These are phyloP conservation scores for Rosalia funebris DNA, from an alignment of 2,888 invertebrate genomes.

Conservation along the genomic window DNA sequence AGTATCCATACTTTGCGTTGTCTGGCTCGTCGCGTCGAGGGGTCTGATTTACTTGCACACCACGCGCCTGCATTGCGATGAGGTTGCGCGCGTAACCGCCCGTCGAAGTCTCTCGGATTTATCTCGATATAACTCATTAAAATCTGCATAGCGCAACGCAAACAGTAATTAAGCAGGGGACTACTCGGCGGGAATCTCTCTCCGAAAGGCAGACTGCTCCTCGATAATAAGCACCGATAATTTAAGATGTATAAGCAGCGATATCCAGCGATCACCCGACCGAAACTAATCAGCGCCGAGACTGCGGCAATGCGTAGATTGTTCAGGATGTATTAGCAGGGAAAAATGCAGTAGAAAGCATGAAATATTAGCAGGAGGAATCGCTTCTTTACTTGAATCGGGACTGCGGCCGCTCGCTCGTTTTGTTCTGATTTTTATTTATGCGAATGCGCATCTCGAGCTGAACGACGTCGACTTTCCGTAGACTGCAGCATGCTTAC, in stretches of 20 bases:
- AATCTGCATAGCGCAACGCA: slow-evolving; percentile 46
- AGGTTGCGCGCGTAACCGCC: background rate
- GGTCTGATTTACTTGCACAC: too few species aligned
- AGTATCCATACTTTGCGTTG: background rate
- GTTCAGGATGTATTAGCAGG: slow-evolving; percentile 21
- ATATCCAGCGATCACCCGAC: slow-evolving; percentile 34
- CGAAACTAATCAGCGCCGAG: slow-evolving; percentile 35
- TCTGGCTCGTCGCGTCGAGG: too few species aligned
- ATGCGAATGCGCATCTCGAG: too few species aligned
- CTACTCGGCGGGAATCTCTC: slow-evolving; percentile 37
- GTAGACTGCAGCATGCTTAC: too few species aligned
- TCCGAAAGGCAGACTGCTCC: slow-evolving; percentile 11
- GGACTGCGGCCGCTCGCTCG: background rate
- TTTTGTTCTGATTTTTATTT: background rate
- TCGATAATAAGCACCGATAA: slow-evolving; percentile 34
- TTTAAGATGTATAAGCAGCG: slow-evolving; percentile 28
- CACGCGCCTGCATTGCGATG: too few species aligned
- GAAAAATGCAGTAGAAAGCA: slow-evolving; percentile 20
- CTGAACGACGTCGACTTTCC: too few species aligned
- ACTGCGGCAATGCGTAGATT: too few species aligned
- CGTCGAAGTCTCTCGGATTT: slow-evolving; percentile 34
- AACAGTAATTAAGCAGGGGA: slow-evolving; percentile 49
- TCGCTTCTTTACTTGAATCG: background rate
- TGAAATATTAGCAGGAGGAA: slow-evolving; percentile 3
- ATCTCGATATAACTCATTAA: slow-evolving; percentile 47